Evolutionary conservation across 1,140 invertebrate genomes (phyloP).

Genomic region (Caenorhabditis briggsae): DNA sequence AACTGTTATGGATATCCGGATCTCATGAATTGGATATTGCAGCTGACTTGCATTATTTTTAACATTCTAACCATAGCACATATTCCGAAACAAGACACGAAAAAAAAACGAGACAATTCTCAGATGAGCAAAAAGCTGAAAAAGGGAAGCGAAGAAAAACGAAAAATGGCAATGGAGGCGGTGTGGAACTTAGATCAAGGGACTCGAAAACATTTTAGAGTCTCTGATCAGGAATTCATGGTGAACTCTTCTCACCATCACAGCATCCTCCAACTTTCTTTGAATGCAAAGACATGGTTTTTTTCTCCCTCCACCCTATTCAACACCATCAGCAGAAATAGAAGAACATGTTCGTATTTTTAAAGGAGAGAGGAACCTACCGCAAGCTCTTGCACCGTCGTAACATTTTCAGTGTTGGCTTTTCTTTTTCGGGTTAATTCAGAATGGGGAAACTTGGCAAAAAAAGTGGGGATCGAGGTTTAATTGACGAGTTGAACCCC

Average conservation of each 20-base stretch:
- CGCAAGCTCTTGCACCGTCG: conserved; percentile 12
- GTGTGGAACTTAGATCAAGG: conserved; percentile 23
- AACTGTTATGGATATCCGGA: not conserved
- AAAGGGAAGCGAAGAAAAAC: not conserved
- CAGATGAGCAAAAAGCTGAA: not conserved
- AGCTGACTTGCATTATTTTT: not conserved
- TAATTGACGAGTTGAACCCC: conserved; percentile 45
- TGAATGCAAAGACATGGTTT: conserved; percentile 32
- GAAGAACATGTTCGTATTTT: not conserved
- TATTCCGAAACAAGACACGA: too few relatives aligned
- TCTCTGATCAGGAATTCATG: conserved; percentile 44
- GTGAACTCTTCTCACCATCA: conserved; percentile 30
- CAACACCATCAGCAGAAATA: not conserved
- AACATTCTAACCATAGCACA: not conserved
- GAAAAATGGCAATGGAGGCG: not conserved
- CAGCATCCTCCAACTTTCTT: not conserved
- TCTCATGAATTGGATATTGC: not conserved
- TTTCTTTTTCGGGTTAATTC: conserved; percentile 6
- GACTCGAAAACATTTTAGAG: not conserved
- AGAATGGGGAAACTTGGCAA: not conserved
- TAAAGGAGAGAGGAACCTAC: not conserved
- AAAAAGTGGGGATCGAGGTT: not conserved
- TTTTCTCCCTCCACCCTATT: not conserved
- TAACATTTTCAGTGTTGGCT: conserved; percentile 16
- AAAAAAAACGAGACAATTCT: too few relatives aligned